Conservation (phyloP, 1,140 invertebrate genomes). For the Sycophaga agraensis region DNA sequence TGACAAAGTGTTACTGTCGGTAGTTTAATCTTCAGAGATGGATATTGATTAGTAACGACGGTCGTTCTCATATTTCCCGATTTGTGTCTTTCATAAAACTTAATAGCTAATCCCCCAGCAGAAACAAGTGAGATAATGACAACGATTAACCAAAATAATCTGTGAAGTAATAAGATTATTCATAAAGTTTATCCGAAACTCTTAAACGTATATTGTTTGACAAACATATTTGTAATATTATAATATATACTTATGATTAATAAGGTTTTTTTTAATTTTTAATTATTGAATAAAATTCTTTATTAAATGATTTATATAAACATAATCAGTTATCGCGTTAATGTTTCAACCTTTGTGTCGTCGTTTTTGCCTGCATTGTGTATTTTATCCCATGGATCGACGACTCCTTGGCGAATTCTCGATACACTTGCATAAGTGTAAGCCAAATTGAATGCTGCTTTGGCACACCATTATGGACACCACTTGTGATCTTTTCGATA, state of each 20-base stretch:
- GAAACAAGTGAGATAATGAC: slow-evolving; percentile 32
- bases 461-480: neutral
- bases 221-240: too few relatives aligned
- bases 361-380: slow-evolving; percentile 32
- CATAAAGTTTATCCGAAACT: neutral
- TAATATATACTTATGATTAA: too few relatives aligned
- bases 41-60: slow-evolving; percentile 34
- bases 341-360: slow-evolving; percentile 26
- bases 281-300: too few relatives aligned
- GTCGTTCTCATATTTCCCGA: slow-evolving; percentile 36
- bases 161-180: neutral
- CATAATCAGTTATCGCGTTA: too few relatives aligned
- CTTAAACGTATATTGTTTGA: too few relatives aligned
- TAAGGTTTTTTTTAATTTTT: too few relatives aligned
- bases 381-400: slow-evolving; percentile 39
- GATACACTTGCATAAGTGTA: slow-evolving; percentile 27
- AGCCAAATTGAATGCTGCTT: slow-evolving; percentile 1
- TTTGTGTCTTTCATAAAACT: slow-evolving; percentile 39
- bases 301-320: too few relatives aligned
- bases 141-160: slow-evolving; percentile 35
- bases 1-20: slow-evolving; percentile 37
- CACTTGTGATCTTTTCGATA: neutral
- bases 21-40: slow-evolving; percentile 29
- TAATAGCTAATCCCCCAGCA: slow-evolving; percentile 30
- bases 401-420: slow-evolving; percentile 35